Evolutionary conservation across 1,140 invertebrate genomes (phyloP), one percentile per base, ranked within the genome.

Genomic region (Andrena cerasifolii): DNA sequence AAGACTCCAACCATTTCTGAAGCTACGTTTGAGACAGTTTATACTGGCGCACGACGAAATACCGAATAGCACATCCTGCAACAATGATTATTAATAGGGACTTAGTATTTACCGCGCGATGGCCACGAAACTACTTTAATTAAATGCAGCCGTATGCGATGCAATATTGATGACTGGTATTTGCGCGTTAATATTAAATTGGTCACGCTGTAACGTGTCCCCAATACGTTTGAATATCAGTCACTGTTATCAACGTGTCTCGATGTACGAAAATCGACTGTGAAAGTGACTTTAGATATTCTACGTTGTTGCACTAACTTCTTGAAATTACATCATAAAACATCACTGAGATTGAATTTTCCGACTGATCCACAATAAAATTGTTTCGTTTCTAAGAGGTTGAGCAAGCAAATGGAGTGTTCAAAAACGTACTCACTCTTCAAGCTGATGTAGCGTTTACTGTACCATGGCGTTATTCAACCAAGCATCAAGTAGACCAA

Each of bases 21-120:
- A 12, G 21, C 8, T 7, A 10, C 24, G 18, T 7, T 24, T 6
- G 18, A 2, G 26, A 26, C 21, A 16, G 45, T 75, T 66, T 21
- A 12, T 7, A 4, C 24, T 54, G 6, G 8, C 1, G 2, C 16
- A 21, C 1, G 16, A 31, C 4, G 21, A 16, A 58, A 47, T 47
- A 47, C 58, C 58, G n/a, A 1, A 28, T 68, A 12, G 6, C 53
- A 8, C 28, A 40, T 47, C 5, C 47, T 12, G 28, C 7, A 14
- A 5, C 16, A 58, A 75, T 47, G 47, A 75, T 75, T 75, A 67
- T 68, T 66, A 47, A 56, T 56, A 54, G 26, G 18, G 49, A 40
- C 28, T 45, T 67, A 56, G 54, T 18, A 33, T 43, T 66, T 54
- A 45, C n/a, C 21, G 26, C n/a, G 24, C 21, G 10, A 1, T 75